Evolutionary conservation across 2,113 vertebrate genomes (phyloP).

Genomic region (Hemiscyllium ocellatum): DNA sequence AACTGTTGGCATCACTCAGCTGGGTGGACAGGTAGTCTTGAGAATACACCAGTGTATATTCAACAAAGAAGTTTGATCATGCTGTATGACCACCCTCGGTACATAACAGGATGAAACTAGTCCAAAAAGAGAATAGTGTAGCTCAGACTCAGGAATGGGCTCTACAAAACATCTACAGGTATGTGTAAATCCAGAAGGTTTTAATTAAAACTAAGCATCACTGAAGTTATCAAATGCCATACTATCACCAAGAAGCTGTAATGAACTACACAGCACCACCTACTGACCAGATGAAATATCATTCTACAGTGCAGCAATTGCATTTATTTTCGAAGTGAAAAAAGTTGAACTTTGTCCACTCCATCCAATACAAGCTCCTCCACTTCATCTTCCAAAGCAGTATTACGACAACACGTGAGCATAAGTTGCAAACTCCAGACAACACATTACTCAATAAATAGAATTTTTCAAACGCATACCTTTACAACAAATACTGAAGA

Average conservation of each 20-base stretch:
- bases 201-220: not conserved
- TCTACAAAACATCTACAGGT: not conserved
- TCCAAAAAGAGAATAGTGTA: too few species aligned
- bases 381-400: not conserved
- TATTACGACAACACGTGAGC: not conserved
- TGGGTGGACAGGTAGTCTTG: too few species aligned
- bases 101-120: too few species aligned
- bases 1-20: too few species aligned
- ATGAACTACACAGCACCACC: not conserved
- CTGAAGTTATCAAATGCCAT: not conserved
- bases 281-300: not conserved
- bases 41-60: too few species aligned
- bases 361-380: too few species aligned
- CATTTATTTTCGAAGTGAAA: not conserved
- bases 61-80: too few species aligned
- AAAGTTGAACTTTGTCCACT: too few species aligned
- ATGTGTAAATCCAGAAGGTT: not conserved
- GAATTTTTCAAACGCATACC: not conserved
- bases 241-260: not conserved
- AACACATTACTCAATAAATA: not conserved
- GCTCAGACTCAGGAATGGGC: too few species aligned
- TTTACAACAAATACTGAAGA: slow-evolving; percentile 2
- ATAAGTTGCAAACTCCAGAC: not conserved
- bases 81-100: too few species aligned
- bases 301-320: not conserved